phyloP scores from a whole-genome alignment of 2,113 vertebrate genomes.

The Salvelinus sp. region DNA sequence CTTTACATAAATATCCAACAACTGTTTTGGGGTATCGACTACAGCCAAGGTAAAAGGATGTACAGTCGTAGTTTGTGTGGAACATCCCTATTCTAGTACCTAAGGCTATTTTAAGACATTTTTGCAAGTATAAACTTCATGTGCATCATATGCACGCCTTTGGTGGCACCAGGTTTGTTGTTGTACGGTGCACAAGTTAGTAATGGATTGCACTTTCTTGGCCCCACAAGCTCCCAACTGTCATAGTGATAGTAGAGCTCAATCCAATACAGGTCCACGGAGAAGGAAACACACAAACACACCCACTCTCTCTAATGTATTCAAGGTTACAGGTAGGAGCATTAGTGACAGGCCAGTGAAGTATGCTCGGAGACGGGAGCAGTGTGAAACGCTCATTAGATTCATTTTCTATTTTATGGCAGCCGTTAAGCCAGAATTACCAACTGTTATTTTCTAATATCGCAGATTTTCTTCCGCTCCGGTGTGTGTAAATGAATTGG shows the following conservation, averaged over 20 bases:
- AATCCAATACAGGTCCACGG: not conserved
- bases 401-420: constrained; percentile 22
- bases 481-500: constrained; percentile 39
- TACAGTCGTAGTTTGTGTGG: not conserved
- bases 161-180: not conserved
- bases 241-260: not conserved
- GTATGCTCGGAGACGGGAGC: not conserved
- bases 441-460: constrained; percentile 30
- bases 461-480: constrained; percentile 32
- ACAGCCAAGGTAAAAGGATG: too few relatives aligned
- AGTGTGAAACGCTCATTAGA: not conserved
- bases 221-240: not conserved
- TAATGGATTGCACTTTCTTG: not conserved
- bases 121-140: too few relatives aligned
- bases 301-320: constrained; percentile 1
- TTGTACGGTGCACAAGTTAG: not conserved
- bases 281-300: not conserved
- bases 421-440: constrained; percentile 36
- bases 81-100: not conserved
- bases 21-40: too few relatives aligned
- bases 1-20: too few relatives aligned
- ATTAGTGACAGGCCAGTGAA: not conserved
- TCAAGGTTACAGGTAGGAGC: not conserved
- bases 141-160: not conserved
- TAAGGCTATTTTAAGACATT: not conserved